Evolutionary conservation across 2,888 invertebrate species (phyloP).

Genomic region (Stenodera caucasica): DNA sequence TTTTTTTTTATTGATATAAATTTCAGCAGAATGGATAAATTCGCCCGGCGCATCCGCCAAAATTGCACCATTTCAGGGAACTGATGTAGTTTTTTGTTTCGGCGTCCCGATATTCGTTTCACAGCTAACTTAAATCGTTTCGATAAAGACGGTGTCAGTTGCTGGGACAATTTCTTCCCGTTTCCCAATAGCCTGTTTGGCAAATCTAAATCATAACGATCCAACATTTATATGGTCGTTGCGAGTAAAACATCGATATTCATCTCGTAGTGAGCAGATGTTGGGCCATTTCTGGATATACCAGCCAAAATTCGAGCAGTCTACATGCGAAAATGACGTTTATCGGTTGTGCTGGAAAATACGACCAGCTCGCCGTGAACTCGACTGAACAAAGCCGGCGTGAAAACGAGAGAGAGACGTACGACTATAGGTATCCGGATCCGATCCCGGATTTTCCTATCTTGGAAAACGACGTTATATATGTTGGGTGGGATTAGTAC

Average conservation of each 20-base stretch:
- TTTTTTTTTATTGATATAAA: no score
- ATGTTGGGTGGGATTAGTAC: constrained; percentile 37
- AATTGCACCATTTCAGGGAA: neutral
- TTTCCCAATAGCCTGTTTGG: constrained; percentile 11
- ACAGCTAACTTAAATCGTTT: neutral
- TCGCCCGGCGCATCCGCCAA: neutral
- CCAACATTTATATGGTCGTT: constrained; percentile 41
- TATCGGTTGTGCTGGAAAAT: constrained; percentile 34
- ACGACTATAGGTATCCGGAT: constrained; percentile 5
- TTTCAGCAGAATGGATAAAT: no score
- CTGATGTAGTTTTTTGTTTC: neutral
- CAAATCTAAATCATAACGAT: constrained; percentile 41
- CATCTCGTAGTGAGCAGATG: constrained; percentile 37
- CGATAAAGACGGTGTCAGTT: neutral
- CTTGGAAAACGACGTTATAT: constrained; percentile 34
- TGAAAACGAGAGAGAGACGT: neutral
- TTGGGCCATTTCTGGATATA: constrained; percentile 27
- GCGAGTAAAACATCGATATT: constrained; percentile 41
- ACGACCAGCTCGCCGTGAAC: constrained; percentile 18
- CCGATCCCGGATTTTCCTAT: constrained; percentile 34
- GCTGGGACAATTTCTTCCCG: neutral
- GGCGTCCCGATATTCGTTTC: neutral
- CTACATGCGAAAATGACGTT: constrained; percentile 39
- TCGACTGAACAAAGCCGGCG: neutral
- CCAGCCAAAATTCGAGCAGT: constrained; percentile 26